These are phyloP conservation scores for Maconellicoccus hirsutus DNA, from an alignment of 1,140 invertebrate genomes.

Conservation along the genomic window DNA sequence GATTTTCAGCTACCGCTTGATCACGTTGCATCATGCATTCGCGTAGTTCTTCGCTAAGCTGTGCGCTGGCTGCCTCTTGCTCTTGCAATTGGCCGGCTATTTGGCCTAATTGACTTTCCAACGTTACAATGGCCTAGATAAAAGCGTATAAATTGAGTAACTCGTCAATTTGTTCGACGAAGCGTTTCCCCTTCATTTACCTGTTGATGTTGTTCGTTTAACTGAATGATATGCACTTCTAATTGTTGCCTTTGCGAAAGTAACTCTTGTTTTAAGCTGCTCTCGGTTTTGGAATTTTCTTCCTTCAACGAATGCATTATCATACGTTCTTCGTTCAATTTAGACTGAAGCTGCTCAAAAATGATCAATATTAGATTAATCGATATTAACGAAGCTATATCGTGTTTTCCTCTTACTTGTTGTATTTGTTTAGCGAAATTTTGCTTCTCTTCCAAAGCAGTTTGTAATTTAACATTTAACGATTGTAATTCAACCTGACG, in stretches of 20 bases:
- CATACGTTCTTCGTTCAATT: conserved; percentile 45
- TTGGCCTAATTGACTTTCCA: conserved; percentile 28
- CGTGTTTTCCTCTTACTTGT: conserved; percentile 30
- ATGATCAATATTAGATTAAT: too few species aligned
- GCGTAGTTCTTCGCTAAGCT: conserved; percentile 34
- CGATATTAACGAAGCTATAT: neutral
- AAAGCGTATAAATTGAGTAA: conserved; percentile 13
- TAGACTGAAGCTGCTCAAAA: conserved; percentile 40
- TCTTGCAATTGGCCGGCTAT: conserved; percentile 28
- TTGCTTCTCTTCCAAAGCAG: conserved; percentile 42
- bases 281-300: conserved; percentile 41
- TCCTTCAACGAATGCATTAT: conserved; percentile 43
- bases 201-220: conserved; percentile 33
- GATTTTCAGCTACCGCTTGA: conserved; percentile 27
- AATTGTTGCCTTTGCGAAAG: conserved; percentile 41
- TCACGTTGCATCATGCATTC: conserved; percentile 25
- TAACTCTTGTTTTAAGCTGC: conserved; percentile 38
- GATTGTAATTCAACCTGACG: conserved; percentile 44
- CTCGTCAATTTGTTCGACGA: too few species aligned
- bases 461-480: conserved; percentile 46
- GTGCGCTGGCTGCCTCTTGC: conserved; percentile 33
- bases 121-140: conserved; percentile 25
- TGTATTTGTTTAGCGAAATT: conserved; percentile 38
- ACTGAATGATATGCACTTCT: conserved; percentile 39
- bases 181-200: conserved; percentile 31